These are phyloP conservation scores for Actinia equina DNA, from an alignment of 64 coral and sea anemone genomes.

Conservation along the genomic window DNA sequence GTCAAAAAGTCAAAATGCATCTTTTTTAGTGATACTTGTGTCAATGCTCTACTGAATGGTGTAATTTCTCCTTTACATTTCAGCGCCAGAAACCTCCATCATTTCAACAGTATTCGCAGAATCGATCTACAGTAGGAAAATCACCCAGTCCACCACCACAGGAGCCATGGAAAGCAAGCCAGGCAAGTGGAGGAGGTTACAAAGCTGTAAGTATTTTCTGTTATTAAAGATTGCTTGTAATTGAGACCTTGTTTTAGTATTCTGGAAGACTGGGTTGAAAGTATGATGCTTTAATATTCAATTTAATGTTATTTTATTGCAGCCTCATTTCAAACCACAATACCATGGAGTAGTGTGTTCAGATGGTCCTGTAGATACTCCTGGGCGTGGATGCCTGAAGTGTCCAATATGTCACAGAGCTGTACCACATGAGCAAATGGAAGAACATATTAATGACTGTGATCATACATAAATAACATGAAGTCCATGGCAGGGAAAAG, in stretches of 20 bases:
- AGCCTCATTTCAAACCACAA: neutral
- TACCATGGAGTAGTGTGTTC: neutral
- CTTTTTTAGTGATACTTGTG: neutral
- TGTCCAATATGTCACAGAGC: constrained; percentile 37
- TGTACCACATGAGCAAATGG: constrained; percentile 38
- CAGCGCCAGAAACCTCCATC: neutral
- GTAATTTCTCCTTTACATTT: neutral
- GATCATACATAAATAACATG: neutral
- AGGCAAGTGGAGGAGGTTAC: neutral
- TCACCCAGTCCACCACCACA: neutral
- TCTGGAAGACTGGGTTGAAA: neutral
- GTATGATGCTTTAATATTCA: neutral
- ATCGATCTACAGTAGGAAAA: neutral
- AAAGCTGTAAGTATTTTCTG: neutral
- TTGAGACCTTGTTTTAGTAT: too few relatives aligned
- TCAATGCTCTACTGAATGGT: neutral
- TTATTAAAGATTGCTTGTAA: neutral
- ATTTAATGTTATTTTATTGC: neutral
- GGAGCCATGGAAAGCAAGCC: constrained; percentile 12
- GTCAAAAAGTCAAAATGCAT: neutral
- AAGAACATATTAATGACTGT: constrained; percentile 55
- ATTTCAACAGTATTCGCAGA: neutral
- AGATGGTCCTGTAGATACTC: constrained; percentile 21
- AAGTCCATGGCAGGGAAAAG: neutral
- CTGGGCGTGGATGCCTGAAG: constrained; percentile 5